These are phyloP conservation scores for Synchiropus splendidus DNA, from an alignment of 2,113 vertebrate genomes.

Conservation along the genomic window DNA sequence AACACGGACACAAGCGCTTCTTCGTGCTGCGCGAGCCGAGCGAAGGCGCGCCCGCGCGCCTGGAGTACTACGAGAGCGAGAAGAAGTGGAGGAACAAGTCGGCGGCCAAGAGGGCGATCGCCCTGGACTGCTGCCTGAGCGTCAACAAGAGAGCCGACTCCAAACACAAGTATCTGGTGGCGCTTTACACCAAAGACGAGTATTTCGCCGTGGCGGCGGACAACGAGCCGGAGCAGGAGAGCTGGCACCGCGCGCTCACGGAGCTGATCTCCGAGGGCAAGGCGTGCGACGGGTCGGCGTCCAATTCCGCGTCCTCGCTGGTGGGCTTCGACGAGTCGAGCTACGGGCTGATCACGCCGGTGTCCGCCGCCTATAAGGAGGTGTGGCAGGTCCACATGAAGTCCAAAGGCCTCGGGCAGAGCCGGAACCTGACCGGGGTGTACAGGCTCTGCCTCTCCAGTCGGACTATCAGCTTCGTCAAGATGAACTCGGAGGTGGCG, in stretches of 20 bases:
- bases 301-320: conserved; percentile 70
- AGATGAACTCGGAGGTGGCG: conserved; percentile 84
- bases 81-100: conserved; percentile 98
- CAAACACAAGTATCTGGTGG: conserved; percentile 92
- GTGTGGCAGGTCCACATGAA: conserved; percentile 96
- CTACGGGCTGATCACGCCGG: conserved; percentile 79
- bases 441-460: conserved; percentile 90
- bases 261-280: conserved; percentile 80
- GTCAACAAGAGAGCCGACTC: conserved; percentile 95
- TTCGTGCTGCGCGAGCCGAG: conserved; percentile 80
- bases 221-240: conserved; percentile 88
- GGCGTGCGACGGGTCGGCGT: conserved; percentile 64
- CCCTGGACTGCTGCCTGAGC: conserved; percentile 88
- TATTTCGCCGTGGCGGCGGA: conserved; percentile 95
- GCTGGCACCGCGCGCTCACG: conserved; percentile 83
- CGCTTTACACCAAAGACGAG: conserved; percentile 95
- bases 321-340: conserved; percentile 74
- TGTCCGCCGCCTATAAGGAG: conserved; percentile 79
- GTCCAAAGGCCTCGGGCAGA: conserved; percentile 89
- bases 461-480: conserved; percentile 87
- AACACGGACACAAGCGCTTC: conserved; percentile 93
- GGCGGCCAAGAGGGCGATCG: conserved; percentile 83
- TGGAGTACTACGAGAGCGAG: conserved; percentile 98
- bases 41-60: conserved; percentile 72
- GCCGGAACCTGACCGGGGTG: conserved; percentile 81